Base-by-base conservation (phyloP, 2,113 vertebrate genomes). In the Conger conger region DNA sequence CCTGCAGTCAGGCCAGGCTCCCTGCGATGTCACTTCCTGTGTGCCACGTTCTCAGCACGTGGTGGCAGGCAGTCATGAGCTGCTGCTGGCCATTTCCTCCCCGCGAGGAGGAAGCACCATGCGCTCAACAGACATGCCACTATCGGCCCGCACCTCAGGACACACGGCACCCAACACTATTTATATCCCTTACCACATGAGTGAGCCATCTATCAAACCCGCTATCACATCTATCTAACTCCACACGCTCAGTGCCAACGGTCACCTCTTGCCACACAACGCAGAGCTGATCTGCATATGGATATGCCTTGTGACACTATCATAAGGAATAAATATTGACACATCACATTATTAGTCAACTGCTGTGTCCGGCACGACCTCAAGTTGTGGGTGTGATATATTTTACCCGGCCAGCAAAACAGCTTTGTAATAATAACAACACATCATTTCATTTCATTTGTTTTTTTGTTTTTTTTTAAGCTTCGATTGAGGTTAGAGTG, bases 1-100 rank as follows among this genome's bases (percentile, higher is more conserved):
- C 15, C 13, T 33, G 37, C 1, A 3, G 15, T 40, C n/a, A 42
- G 82, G 37, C 45, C 79, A 53, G n/a, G 30, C 38, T 81, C 63
- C 79, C 84, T 81, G 79, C 76, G 42, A 68, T 37, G 42, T 82
- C 79, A 85, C 40, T 68, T 50, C 60, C 84, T 23, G 63, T 60
- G 30, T 50, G 60, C 63, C 35, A 36, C 40, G 35, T 3, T n/a
- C 9, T 42, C 20, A 76, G 57, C 37, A 6, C 30, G 45, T 11
- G 18, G 37, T 76, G 20, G 38, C 80, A 82, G 15, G n/a, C 18
- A 57, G 27, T 73, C n/a, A 33, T 73, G n/a, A n/a, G 68, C 27
- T 20, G n/a, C 50, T 15, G 4, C 15, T 36, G 50, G n/a, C 42
- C 23, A 7, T 45, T 77, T 83, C 82, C 33, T 68, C 68, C 33